Evolutionary conservation across 2,888 invertebrate genomes (phyloP).

Genomic region (Malthinus seriepunctatus): DNA sequence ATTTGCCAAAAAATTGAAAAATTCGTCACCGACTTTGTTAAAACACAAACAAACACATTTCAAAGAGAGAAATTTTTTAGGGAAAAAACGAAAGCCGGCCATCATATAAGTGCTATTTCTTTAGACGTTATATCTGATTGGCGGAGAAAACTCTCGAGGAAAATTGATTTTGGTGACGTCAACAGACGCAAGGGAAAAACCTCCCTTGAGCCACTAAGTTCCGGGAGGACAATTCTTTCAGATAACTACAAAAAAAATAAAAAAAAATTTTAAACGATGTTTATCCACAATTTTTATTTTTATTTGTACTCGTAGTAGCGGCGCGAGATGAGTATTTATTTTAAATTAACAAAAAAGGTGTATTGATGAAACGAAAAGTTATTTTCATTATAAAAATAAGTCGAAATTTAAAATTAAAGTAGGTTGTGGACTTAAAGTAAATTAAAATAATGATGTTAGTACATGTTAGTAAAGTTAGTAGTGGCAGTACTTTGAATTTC

Average conservation of each 20-base stretch:
- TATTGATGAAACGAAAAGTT: not conserved
- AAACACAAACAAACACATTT: not conserved
- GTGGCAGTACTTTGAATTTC: slow-evolving; percentile 1
- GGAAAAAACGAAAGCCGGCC: slow-evolving; percentile 29
- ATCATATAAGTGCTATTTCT: slow-evolving; percentile 34
- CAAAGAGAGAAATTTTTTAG: not conserved
- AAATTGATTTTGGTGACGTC: slow-evolving; percentile 41
- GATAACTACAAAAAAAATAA: slow-evolving; percentile 3
- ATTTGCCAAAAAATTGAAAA: not conserved
- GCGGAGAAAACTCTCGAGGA: slow-evolving; percentile 35
- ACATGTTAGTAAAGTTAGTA: not conserved
- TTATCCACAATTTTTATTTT: not conserved
- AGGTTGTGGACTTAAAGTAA: not conserved
- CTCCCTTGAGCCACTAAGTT: slow-evolving; percentile 18
- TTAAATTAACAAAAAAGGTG: no score
- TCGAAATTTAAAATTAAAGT: not conserved
- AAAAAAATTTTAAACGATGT: slow-evolving; percentile 2
- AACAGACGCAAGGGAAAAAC: slow-evolving; percentile 32
- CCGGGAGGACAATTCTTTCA: slow-evolving; percentile 18
- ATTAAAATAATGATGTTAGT: not conserved
- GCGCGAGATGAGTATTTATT: no score
- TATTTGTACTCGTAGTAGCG: no score
- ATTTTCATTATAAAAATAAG: not conserved
- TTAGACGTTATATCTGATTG: slow-evolving; percentile 33
- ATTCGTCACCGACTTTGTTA: not conserved